These are phyloP conservation scores for Gila robusta DNA, from an alignment of 2,797 vertebrate species.

Conservation along the genomic window DNA sequence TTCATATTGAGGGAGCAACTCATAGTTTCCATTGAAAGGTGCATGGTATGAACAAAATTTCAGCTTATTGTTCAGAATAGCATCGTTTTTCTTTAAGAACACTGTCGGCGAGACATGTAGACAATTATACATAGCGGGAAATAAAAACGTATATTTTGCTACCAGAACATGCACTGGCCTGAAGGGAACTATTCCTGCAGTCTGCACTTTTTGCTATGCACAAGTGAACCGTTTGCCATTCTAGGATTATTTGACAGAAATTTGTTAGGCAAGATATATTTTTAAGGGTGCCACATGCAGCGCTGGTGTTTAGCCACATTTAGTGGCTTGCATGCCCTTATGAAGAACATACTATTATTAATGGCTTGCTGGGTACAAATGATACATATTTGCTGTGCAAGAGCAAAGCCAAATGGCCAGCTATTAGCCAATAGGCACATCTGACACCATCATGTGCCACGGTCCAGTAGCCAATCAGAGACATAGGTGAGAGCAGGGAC, in stretches of 20 bases:
- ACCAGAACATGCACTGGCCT: slow-evolving; percentile 59
- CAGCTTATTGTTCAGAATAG: slow-evolving; percentile 36
- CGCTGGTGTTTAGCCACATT: slow-evolving; percentile 40
- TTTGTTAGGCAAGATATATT: slow-evolving; percentile 19
- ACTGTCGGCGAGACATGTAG: slow-evolving; percentile 44
- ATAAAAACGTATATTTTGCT: slow-evolving; percentile 39
- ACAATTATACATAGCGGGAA: slow-evolving; percentile 48
- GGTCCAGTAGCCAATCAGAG: slow-evolving; percentile 49
- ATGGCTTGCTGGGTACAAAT: slow-evolving; percentile 32
- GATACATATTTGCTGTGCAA: slow-evolving; percentile 32
- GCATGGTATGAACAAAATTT: slow-evolving; percentile 35
- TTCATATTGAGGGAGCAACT: slow-evolving; percentile 55
- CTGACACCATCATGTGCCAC: slow-evolving; percentile 26
- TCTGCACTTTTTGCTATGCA: slow-evolving; percentile 31
- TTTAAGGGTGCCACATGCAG: slow-evolving; percentile 48
- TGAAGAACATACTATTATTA: slow-evolving; percentile 37
- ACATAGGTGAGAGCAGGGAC: slow-evolving; percentile 33
- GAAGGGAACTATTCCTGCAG: slow-evolving; percentile 41
- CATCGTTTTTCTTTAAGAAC: slow-evolving; percentile 57
- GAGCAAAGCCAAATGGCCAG: slow-evolving; percentile 41
- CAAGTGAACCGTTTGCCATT: slow-evolving; percentile 25
- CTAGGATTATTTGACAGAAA: slow-evolving; percentile 35
- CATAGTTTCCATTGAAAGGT: slow-evolving; percentile 48
- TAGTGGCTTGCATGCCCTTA: slow-evolving; percentile 52
- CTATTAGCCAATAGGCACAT: slow-evolving; percentile 44